Evolutionary conservation across 2,113 vertebrate species (phyloP).

Genomic region (Tetraodon nigroviridis): DNA sequence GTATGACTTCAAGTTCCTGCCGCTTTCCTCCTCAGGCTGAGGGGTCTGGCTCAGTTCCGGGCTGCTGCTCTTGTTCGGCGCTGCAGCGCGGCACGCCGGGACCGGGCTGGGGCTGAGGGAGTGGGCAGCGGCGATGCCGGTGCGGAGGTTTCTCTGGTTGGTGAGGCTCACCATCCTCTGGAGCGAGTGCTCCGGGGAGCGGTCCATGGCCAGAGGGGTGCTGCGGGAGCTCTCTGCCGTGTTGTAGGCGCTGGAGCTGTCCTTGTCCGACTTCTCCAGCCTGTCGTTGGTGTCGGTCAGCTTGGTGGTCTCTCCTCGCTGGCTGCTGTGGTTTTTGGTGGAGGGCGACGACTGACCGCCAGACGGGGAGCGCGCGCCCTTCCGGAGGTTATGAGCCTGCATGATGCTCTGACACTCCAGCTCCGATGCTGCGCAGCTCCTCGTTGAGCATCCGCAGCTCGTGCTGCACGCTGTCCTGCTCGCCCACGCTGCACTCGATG

Average conservation of each 20-base stretch:
- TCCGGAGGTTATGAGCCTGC: conserved; percentile 86
- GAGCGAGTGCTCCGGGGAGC: conserved; percentile 88
- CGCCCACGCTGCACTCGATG: conserved; percentile 81
- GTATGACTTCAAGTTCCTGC: conserved; percentile 50
- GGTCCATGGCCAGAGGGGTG: conserved; percentile 84
- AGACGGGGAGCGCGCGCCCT: conserved; percentile 77
- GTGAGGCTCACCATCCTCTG: conserved; percentile 86
- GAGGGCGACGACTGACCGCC: conserved; percentile 38
- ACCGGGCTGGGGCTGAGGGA: conserved; percentile 49
- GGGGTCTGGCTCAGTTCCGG: conserved; percentile 71
- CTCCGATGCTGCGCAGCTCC: conserved; percentile 91
- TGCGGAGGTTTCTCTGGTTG: conserved; percentile 88
- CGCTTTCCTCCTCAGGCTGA: conserved; percentile 70
- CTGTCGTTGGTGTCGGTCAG: conserved; percentile 83
- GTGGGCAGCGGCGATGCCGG: conserved; percentile 61
- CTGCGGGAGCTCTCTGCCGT: conserved; percentile 94
- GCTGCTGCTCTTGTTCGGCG: conserved; percentile 69
- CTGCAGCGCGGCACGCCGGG: conserved; percentile 65
- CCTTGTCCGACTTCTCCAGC: conserved; percentile 93
- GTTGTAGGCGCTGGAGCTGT: conserved; percentile 96
- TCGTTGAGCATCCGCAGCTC: conserved; percentile 94
- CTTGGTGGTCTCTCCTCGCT: conserved; percentile 70
- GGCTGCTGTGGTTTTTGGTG: conserved; percentile 75
- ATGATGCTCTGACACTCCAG: conserved; percentile 96
- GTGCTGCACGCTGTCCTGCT: conserved; percentile 82